These are phyloP conservation scores for Eptatretus atami DNA, from an alignment of 2,797 vertebrate species.

Conservation along the genomic window DNA sequence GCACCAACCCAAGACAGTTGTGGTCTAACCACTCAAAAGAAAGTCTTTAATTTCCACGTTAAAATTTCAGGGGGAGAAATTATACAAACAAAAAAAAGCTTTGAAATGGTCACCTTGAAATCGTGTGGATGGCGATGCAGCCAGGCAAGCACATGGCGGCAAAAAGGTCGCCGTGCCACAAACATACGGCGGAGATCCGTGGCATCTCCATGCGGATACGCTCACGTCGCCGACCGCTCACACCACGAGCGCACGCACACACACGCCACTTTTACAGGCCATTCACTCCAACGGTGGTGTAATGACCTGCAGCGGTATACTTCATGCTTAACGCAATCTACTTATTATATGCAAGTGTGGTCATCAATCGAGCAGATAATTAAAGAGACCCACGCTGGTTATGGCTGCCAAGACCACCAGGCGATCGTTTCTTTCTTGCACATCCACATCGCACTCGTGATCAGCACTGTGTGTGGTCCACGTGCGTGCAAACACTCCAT, in stretches of 20 bases:
- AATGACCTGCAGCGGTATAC: too few species aligned
- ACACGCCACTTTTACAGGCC: background rate
- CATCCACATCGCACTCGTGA: slow-evolving; percentile 78
- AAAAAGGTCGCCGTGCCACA: slow-evolving; percentile 78
- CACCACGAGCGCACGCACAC: slow-evolving; percentile 19
- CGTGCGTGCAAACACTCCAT: slow-evolving; percentile 84
- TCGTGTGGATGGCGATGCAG: slow-evolving; percentile 74
- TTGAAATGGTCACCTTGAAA: slow-evolving; percentile 30
- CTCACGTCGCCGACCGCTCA: slow-evolving; percentile 29
- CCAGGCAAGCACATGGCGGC: slow-evolving; percentile 91
- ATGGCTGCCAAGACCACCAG: slow-evolving; percentile 57
- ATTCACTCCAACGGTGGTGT: background rate
- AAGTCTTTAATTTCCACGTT: too few species aligned
- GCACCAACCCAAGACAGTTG: too few species aligned
- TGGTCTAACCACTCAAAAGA: too few species aligned
- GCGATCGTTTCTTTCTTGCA: slow-evolving; percentile 36
- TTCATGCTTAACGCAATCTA: too few species aligned
- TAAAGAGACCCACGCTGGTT: slow-evolving; percentile 24
- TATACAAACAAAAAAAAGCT: background rate
- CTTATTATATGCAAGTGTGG: background rate
- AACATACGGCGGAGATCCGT: slow-evolving; percentile 70
- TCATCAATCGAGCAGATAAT: background rate
- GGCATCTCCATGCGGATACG: slow-evolving; percentile 62
- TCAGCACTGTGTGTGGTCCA: slow-evolving; percentile 84
- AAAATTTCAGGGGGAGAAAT: too few species aligned